Evolutionary conservation across 2,888 invertebrate species (phyloP), one percentile per base, ranked within the genome.

Genomic region (Eupsilia transversa): DNA sequence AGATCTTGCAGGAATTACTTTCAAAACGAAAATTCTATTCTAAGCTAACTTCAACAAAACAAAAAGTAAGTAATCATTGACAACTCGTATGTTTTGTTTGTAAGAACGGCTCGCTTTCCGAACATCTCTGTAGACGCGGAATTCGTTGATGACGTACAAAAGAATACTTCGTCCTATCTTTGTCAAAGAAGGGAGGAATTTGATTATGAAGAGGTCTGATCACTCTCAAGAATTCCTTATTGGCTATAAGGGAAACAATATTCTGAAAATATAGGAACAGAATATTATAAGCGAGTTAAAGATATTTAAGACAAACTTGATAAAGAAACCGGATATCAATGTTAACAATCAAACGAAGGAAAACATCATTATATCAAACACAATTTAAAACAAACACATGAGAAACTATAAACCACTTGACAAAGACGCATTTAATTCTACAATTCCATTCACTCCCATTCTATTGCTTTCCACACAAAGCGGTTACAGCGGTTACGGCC

Each of bases 131-230:
- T 17, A 35, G 14, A 49, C 46, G 20, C 30, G 77, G 66, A 46
- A 77, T 82, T 63, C 33, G 10, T 30, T 46, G 67, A 78, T 64
- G 64, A 35, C 43, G 14, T 35, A 68, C 80, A 82, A 82, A 82
- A 65, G 68, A 68, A 72, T 67, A 80, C 78, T 82, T 82, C 23
- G 33, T 41, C 66, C 46, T 60, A 52, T 61, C 46, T 49, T 71
- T 57, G 60, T 60, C 67, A 72, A 68, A 56, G 57, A 59, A 57
- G 35, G 23, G 17, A 67, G 56, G 64, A 78, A 80, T 82, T 68
- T 82, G 49, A 72, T 77, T 68, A 77, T 52, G 67, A 60, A 60
- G 59, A 49, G 14, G 71, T 59, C 52, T 68, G 63, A 71, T 71
- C 46, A 57, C 64, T 77, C 41, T 46, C 17, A 30, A 64, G 56